Base-by-base conservation (phyloP, 2,888 invertebrate genomes). In the Himalopsyche japonica region DNA sequence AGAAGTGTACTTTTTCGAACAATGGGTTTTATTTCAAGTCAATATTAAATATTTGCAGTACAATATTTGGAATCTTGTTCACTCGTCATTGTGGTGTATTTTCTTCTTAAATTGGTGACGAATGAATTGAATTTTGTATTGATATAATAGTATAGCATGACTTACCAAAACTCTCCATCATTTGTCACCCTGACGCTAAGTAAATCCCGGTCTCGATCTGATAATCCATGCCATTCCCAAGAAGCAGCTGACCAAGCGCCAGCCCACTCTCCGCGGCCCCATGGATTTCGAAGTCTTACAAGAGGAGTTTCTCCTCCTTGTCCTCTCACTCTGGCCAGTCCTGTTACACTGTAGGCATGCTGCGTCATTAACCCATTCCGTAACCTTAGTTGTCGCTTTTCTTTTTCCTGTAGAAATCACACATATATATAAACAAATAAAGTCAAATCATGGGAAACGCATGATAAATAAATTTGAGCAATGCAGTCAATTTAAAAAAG, bases 191-290 rank as follows among this genome's bases (percentile, higher is more conserved):
- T 89, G 10, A 93, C 93, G 84, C 93, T 94, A 5, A 95, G 92
- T 85, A 94, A 90, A 87, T 94, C 94, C 87, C 94, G 94, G 89
- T 94, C 94, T 86, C 94, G 90, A 79, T 93, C 92, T 24, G 94
- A 92, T 79, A 95, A 90, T 24, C 94, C 93, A 88, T 94, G 94
- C 95, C 95, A 95, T 90, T 95, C 94, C 92, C 94, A 93, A 80
- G 94, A 93, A 85, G 94, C 90, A 88, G 95, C 95, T 86, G 94
- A 93, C 95, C 96, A 95, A 0, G 95, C 93, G 34, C 95, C 95
- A 64, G 93, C 93, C 95, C 95, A 95, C 88, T 95, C 94, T 1
- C 94, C 94, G 86, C 93, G 90, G 3, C 94, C 95, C 93, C 94
- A 94, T 0, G 95, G 94, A 88, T 95, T 95, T 82, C 95, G 90